Conservation (phyloP, 2,113 vertebrate genomes). For the Dipodomys ordii region DNA sequence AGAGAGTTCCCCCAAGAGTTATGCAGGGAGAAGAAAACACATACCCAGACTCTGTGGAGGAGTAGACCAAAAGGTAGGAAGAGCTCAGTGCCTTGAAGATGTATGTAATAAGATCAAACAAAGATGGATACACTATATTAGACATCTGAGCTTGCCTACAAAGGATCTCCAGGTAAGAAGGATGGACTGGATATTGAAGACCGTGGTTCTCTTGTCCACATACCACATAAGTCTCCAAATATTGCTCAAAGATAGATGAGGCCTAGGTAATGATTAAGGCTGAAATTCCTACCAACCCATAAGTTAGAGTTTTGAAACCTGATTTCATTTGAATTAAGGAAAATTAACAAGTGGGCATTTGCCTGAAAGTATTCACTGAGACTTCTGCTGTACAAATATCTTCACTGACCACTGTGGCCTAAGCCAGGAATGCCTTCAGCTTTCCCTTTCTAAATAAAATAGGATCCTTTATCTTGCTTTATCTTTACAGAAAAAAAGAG, state of each 20-base stretch:
- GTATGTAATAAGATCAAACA: not conserved
- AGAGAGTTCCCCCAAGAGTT: not conserved
- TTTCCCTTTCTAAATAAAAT: not conserved
- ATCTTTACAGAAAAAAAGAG: not conserved
- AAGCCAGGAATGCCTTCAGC: not conserved
- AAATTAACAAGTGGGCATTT: not conserved
- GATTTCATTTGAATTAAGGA: conserved; percentile 3
- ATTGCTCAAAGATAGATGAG: not conserved
- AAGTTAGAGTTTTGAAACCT: not conserved
- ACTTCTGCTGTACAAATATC: not conserved
- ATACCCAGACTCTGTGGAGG: not conserved
- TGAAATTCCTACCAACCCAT: not conserved
- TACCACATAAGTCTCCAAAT: not conserved
- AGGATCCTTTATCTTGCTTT: not conserved
- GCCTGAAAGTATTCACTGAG: not conserved
- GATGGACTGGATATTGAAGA: not conserved
- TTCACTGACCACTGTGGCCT: not conserved
- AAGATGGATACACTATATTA: not conserved
- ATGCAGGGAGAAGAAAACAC: not conserved
- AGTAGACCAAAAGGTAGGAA: not conserved
- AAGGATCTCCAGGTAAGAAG: not conserved
- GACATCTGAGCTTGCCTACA: not conserved
- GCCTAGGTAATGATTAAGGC: not conserved
- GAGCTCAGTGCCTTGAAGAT: not conserved
- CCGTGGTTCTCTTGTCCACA: not conserved